phyloP scores from a whole-genome alignment of 2,888 invertebrate genomes.

The Temnothorax rugatulus region DNA sequence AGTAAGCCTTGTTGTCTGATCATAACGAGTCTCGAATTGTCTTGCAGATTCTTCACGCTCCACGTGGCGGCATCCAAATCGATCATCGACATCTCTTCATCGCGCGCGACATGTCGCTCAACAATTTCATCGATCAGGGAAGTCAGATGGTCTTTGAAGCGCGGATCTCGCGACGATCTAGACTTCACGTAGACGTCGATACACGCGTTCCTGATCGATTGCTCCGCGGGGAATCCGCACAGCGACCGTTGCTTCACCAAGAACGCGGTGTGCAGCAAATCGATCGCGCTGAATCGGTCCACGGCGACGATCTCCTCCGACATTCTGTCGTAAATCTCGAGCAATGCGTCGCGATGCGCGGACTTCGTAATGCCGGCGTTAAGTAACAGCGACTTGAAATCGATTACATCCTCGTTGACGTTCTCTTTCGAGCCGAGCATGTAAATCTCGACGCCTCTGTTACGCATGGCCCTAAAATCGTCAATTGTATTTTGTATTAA shows the following conservation, averaged over 20 bases:
- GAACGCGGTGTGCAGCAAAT: slow-evolving; percentile 90
- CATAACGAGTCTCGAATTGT: slow-evolving; percentile 87
- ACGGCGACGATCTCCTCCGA: slow-evolving; percentile 84
- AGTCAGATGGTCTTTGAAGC: slow-evolving; percentile 86
- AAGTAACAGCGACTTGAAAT: slow-evolving; percentile 87
- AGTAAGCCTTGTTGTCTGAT: slow-evolving; percentile 88
- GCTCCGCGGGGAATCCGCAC: slow-evolving; percentile 88
- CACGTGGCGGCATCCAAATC: slow-evolving; percentile 83
- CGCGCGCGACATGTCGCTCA: slow-evolving; percentile 77
- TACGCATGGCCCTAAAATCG: slow-evolving; percentile 95
- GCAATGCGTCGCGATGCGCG: slow-evolving; percentile 86
- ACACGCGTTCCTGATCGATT: slow-evolving; percentile 88
- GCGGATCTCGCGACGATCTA: slow-evolving; percentile 85
- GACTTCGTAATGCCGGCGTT: slow-evolving; percentile 86
- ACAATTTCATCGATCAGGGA: slow-evolving; percentile 87
- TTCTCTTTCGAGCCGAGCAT: slow-evolving; percentile 85
- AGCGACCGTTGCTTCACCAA: slow-evolving; percentile 89
- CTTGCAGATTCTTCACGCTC: slow-evolving; percentile 86
- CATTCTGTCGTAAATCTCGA: slow-evolving; percentile 87
- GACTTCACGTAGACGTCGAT: slow-evolving; percentile 90
- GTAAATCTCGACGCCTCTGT: slow-evolving; percentile 97
- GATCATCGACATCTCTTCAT: slow-evolving; percentile 67
- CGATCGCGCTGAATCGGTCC: slow-evolving; percentile 87
- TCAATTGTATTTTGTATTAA: neutral
- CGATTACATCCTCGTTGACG: slow-evolving; percentile 80